These are phyloP conservation scores for Pachypanchax playfairii DNA, from an alignment of 2,113 vertebrate genomes.

Conservation along the genomic window DNA sequence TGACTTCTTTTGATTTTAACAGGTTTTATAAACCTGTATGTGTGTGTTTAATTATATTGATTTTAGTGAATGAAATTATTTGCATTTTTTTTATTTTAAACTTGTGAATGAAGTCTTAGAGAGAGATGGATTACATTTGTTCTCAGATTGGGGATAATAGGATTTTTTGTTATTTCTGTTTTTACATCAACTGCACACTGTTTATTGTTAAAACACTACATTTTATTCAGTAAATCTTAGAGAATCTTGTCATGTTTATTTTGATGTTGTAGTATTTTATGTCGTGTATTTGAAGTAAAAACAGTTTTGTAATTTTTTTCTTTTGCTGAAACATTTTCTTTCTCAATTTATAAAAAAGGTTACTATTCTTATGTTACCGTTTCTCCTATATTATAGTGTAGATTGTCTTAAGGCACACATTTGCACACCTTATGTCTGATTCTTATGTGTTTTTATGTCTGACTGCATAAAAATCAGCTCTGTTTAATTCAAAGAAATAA, in stretches of 20 bases:
- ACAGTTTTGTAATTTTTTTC: slow-evolving; percentile 19
- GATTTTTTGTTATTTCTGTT: slow-evolving; percentile 46
- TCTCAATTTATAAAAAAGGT: slow-evolving; percentile 24
- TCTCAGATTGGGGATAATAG: slow-evolving; percentile 24
- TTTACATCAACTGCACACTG: slow-evolving; percentile 42
- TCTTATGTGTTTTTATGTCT: slow-evolving; percentile 48
- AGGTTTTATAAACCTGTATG: slow-evolving; percentile 22
- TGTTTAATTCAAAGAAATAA: slow-evolving; percentile 45
- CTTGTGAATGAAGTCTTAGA: slow-evolving; percentile 17
- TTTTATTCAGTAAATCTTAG: slow-evolving; percentile 4
- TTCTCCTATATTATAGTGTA: slow-evolving; percentile 21
- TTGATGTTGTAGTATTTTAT: slow-evolving; percentile 22
- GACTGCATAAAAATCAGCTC: slow-evolving; percentile 20
- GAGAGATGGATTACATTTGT: slow-evolving; percentile 10
- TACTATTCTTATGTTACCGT: slow-evolving; percentile 4
- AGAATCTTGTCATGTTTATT: slow-evolving; percentile 7
- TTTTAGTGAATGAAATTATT: slow-evolving; percentile 31
- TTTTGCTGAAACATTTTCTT: slow-evolving; percentile 3
- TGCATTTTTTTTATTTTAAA: slow-evolving; percentile 25
- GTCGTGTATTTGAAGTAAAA: slow-evolving; percentile 13
- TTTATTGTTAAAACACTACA: slow-evolving; percentile 13
- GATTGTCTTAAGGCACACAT: slow-evolving; percentile 38
- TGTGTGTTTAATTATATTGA: slow-evolving; percentile 4
- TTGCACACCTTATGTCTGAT: slow-evolving; percentile 53
- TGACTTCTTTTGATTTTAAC: background rate